These are phyloP conservation scores for Corythornis cristatus DNA, from an alignment of 2,113 vertebrate genomes.

Conservation along the genomic window DNA sequence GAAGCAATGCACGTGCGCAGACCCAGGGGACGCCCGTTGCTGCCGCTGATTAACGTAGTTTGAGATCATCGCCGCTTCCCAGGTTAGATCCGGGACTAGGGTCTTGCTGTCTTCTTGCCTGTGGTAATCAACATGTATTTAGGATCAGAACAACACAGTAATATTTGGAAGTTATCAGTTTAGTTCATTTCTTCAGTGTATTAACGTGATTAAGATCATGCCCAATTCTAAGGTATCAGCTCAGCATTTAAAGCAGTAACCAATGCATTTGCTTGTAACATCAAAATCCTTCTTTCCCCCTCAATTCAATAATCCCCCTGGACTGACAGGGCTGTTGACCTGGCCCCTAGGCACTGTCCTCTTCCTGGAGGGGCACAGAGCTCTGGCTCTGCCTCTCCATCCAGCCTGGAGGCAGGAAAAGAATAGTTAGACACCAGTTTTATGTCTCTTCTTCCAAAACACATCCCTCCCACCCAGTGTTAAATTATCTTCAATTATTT, in stretches of 20 bases:
- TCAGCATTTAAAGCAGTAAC: not conserved
- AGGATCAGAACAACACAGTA: not conserved
- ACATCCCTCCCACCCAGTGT: no score
- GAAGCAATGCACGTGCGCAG: conserved; percentile 68
- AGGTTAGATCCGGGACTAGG: conserved; percentile 94
- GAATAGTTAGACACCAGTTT: not conserved
- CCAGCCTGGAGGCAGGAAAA: not conserved
- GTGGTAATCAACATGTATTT: conserved; percentile 27
- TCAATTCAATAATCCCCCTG: accelerated
- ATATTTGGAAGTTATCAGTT: not conserved
- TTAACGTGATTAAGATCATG: not conserved
- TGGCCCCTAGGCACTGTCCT: accelerated
- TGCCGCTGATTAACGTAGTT: conserved; percentile 84
- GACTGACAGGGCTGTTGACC: not conserved
- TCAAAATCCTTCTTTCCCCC: not conserved
- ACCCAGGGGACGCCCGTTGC: not conserved
- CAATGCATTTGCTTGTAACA: not conserved
- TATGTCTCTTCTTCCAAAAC: not conserved
- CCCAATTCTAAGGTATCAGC: not conserved
- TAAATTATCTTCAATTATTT: not conserved
- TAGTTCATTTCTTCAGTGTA: not conserved
- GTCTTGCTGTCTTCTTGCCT: conserved; percentile 98
- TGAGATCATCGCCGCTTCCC: conserved; percentile 92
- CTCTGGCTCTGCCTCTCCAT: not conserved
- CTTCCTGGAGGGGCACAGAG: not conserved